Conservation (phyloP, 2,797 vertebrate species). For the Lutjanus argentimaculatus region DNA sequence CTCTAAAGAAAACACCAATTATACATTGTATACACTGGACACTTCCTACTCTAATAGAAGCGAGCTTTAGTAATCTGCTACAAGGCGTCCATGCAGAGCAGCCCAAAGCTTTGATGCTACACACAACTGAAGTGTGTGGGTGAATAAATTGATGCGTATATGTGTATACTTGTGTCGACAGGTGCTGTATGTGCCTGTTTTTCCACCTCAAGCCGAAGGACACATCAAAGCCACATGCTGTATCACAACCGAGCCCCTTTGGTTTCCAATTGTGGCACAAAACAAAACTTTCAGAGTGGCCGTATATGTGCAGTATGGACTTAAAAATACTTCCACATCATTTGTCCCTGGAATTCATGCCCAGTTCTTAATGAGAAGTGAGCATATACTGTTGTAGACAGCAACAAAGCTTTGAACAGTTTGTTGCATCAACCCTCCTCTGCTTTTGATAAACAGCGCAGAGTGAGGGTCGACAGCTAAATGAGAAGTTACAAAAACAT, state of each 20-base stretch:
- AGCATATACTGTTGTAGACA: background rate
- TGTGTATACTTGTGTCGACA: slow-evolving; percentile 13
- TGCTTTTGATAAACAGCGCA: slow-evolving; percentile 29
- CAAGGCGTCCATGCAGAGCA: background rate
- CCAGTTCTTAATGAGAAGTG: slow-evolving; percentile 32
- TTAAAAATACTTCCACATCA: slow-evolving; percentile 21
- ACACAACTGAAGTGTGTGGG: slow-evolving; percentile 36
- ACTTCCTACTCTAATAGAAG: slow-evolving; percentile 36
- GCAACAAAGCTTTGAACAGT: slow-evolving; percentile 20
- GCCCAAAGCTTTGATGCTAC: slow-evolving; percentile 46
- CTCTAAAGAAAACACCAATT: slow-evolving; percentile 13
- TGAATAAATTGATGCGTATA: slow-evolving; percentile 44
- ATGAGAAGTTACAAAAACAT: slow-evolving; percentile 27
- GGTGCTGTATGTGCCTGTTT: slow-evolving; percentile 1
- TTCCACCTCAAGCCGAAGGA: slow-evolving; percentile 42
- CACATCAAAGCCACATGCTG: slow-evolving; percentile 46
- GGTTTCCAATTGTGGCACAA: slow-evolving; percentile 13
- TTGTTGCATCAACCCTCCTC: slow-evolving; percentile 9
- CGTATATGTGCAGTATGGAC: background rate
- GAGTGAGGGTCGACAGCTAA: slow-evolving; percentile 19
- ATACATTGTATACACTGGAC: slow-evolving; percentile 16
- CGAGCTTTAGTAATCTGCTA: slow-evolving; percentile 43
- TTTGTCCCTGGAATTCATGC: slow-evolving; percentile 10
- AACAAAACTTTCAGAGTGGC: slow-evolving; percentile 14
- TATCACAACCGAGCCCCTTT: slow-evolving; percentile 15